Evolutionary conservation across 2,113 vertebrate species (phyloP).

Genomic region (Ia io): DNA sequence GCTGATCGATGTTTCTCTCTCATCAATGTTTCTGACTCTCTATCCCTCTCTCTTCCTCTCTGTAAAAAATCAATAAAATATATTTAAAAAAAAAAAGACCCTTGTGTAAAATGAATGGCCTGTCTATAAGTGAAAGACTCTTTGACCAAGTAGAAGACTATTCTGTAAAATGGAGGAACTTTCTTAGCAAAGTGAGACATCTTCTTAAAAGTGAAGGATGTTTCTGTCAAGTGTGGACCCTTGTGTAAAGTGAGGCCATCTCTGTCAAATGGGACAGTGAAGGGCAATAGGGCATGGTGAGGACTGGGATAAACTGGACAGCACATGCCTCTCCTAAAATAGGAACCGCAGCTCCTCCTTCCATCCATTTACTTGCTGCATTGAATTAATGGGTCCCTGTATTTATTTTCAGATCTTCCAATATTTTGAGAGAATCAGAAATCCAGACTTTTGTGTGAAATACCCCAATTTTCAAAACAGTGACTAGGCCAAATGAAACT

Average conservation of each 20-base stretch:
- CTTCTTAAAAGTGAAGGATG: background rate
- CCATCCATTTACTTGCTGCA: background rate
- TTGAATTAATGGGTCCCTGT: background rate
- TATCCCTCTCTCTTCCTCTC: too few relatives aligned
- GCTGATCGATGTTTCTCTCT: too few relatives aligned
- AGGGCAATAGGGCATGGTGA: background rate
- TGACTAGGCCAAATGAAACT: background rate
- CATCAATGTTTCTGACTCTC: too few relatives aligned
- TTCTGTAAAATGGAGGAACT: background rate
- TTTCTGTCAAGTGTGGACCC: background rate
- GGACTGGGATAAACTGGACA: background rate
- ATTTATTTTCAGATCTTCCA: conserved; percentile 7
- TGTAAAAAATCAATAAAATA: too few relatives aligned
- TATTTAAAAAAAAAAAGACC: background rate
- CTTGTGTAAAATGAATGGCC: conserved; percentile 19
- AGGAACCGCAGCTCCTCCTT: background rate
- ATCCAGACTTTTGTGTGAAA: conserved; percentile 8
- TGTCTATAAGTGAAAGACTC: background rate
- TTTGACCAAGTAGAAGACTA: background rate
- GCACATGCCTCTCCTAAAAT: background rate
- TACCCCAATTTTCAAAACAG: background rate
- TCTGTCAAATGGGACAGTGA: background rate
- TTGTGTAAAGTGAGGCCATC: conserved; percentile 9
- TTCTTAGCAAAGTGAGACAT: background rate
- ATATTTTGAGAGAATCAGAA: conserved; percentile 42